Conservation (phyloP, 1,140 invertebrate species). For the Drosophila lini region DNA sequence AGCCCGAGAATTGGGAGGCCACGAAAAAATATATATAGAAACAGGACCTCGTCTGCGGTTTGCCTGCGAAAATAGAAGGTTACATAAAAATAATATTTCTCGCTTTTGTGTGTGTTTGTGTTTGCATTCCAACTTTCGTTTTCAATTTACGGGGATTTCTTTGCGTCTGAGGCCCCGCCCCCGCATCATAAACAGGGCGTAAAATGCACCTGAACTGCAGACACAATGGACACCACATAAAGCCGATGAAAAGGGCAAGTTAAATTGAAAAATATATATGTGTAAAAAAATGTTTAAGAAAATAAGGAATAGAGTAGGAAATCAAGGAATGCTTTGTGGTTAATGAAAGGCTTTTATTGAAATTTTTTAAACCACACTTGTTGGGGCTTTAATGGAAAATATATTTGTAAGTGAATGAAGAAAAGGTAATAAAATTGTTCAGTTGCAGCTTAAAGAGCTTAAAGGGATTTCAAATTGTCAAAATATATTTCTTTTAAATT, state of each 20-base stretch:
- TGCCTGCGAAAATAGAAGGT: constrained; percentile 25
- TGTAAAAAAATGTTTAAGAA: not conserved
- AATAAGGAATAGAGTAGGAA: not conserved
- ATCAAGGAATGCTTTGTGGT: constrained; percentile 12
- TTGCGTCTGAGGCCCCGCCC: constrained; percentile 7
- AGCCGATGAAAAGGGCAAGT: constrained; percentile 12
- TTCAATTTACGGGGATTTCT: constrained; percentile 71
- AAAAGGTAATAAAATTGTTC: not conserved
- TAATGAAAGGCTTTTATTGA: constrained; percentile 16
- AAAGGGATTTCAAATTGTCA: too few relatives aligned
- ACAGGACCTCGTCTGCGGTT: constrained; percentile 38
- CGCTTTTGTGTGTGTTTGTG: constrained; percentile 18
- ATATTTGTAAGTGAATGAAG: too few relatives aligned
- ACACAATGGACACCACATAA: constrained; percentile 39
- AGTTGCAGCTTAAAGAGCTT: too few relatives aligned
- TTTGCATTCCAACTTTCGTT: constrained; percentile 76
- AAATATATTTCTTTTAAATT: too few relatives aligned
- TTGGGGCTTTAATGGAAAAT: not conserved
- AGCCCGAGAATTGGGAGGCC: constrained; percentile 5
- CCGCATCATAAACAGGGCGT: constrained; percentile 59
- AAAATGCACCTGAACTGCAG: constrained; percentile 74
- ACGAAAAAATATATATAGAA: not conserved
- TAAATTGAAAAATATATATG: constrained; percentile 3
- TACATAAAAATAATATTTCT: constrained; percentile 76
- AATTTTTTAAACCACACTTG: not conserved